Percentiles rank a stretch among this genome's conserved stretches.
Conservation (phyloP, 2,888 invertebrate species). For the Morpho helenor region DNA sequence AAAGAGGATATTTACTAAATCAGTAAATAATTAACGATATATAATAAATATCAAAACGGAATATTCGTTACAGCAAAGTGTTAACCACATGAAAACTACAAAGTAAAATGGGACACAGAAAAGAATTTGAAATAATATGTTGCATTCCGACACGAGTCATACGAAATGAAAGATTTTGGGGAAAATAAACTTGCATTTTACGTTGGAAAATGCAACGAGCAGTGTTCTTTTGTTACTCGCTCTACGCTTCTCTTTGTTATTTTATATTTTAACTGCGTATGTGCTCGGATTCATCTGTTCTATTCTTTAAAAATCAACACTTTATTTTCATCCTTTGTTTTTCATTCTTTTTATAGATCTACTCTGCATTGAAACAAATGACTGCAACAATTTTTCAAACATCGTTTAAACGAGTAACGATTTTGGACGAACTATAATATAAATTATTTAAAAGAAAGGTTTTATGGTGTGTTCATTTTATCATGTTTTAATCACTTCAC, state of each 20-base stretch:
- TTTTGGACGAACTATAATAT: not conserved
- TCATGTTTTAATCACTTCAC: slow-evolving; percentile 19
- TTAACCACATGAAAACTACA: slow-evolving; percentile 34
- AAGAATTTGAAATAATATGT: slow-evolving; percentile 42
- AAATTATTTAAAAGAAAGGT: not conserved
- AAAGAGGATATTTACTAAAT: not conserved
- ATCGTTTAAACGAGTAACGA: slow-evolving; percentile 4
- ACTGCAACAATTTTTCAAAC: slow-evolving; percentile 6
- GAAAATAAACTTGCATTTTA: slow-evolving; percentile 38
- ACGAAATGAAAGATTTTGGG: slow-evolving; percentile 39
- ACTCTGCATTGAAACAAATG: slow-evolving; percentile 11
- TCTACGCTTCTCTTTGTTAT: slow-evolving; percentile 35
- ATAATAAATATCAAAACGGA: too few species aligned
- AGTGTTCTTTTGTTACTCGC: slow-evolving; percentile 35
- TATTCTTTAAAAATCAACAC: slow-evolving; percentile 36
- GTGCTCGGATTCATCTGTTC: slow-evolving; percentile 34
- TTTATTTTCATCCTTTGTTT: slow-evolving; percentile 29
- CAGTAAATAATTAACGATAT: too few species aligned
- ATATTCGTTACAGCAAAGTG: slow-evolving; percentile 17
- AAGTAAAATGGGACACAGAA: slow-evolving; percentile 36
- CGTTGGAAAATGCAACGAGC: slow-evolving; percentile 38
- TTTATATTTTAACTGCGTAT: slow-evolving; percentile 37
- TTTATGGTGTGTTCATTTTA: slow-evolving; percentile 9
- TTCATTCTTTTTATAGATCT: slow-evolving; percentile 13
- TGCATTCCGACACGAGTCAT: slow-evolving; percentile 39